phyloP scores from a whole-genome alignment of 1,140 invertebrate genomes.

The Megalonaias nervosa region DNA sequence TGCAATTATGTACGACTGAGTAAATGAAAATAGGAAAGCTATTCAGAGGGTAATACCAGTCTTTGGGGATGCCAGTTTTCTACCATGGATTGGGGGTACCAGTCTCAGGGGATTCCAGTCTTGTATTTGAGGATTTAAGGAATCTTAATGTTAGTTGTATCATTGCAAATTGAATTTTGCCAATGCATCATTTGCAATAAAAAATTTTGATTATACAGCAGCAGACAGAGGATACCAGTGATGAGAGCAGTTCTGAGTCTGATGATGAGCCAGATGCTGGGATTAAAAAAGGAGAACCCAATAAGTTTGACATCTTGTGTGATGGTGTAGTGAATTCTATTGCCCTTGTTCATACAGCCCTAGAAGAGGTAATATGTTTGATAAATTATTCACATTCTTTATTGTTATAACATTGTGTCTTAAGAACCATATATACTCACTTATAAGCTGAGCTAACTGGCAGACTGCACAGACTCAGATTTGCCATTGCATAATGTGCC shows the following conservation, averaged over 20 bases:
- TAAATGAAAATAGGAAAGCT: too few species aligned
- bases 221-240: slow-evolving; percentile 38
- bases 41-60: too few species aligned
- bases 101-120: too few species aligned
- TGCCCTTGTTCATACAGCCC: slow-evolving; percentile 58
- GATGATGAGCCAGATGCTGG: slow-evolving; percentile 54
- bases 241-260: slow-evolving; percentile 39
- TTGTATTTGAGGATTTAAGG: background rate
- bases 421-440: too few species aligned
- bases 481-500: too few species aligned
- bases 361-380: slow-evolving; percentile 57
- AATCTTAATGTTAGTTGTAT: background rate
- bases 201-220: slow-evolving; percentile 11
- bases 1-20: too few species aligned
- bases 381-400: slow-evolving; percentile 1
- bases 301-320: slow-evolving; percentile 68
- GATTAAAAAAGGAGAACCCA: slow-evolving; percentile 51
- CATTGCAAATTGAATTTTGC: background rate
- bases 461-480: too few species aligned
- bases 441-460: too few species aligned
- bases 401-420: background rate
- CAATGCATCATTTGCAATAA: background rate
- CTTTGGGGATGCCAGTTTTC: too few species aligned
- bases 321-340: slow-evolving; percentile 65
- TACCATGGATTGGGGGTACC: too few species aligned